Base-by-base conservation (phyloP, 2,888 invertebrate genomes). In the Lasiommata megera region DNA sequence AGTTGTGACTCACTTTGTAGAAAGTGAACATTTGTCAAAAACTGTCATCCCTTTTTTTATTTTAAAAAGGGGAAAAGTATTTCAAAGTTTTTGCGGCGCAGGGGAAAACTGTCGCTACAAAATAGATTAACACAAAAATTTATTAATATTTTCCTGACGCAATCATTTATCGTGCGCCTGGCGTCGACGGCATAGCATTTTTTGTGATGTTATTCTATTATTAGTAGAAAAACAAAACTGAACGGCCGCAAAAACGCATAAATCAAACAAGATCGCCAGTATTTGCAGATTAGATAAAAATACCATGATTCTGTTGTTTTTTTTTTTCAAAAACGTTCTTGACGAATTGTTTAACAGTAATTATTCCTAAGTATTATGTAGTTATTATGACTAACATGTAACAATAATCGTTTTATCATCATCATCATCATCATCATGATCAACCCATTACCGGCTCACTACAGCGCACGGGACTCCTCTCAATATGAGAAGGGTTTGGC, bases 201-300 rank as follows among this genome's bases (percentile, higher is more conserved):
- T 61, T 54, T 52, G 46, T 40, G 38, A 37, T 53, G 38, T 48
- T 53, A 51, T 56, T 52, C 9, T 17, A 46, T 12, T 34, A 34
- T 54, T 38, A 44, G 16, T 44, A 41, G 18, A 23, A 51, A 51
- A 37, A 60, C 56, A 37, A 48, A 54, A 58, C 46, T 58, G 51
- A 46, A 54, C 50, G 34, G 46, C 37, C 41, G 58, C 34, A 47
- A 47, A 36, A 55, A 34, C 44, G 34, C 37, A 58, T 58, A 52
- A 55, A 61, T 61, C 61, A 61, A 52, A 58, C 61, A 46, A 5
- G 34, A 41, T 28, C 48, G 28, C 23, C 44, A 31, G 31, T 46
- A 16, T 54, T 51, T 40, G 54, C 44, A 40, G 50, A 54, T 60
- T 54, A 56, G 54, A 56, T 60, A 52, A 50, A 56, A 44, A 3